Percentiles rank a stretch among this genome's conserved stretches.
Conservation (phyloP, 2,113 vertebrate genomes). For the Ceratotherium simum region DNA sequence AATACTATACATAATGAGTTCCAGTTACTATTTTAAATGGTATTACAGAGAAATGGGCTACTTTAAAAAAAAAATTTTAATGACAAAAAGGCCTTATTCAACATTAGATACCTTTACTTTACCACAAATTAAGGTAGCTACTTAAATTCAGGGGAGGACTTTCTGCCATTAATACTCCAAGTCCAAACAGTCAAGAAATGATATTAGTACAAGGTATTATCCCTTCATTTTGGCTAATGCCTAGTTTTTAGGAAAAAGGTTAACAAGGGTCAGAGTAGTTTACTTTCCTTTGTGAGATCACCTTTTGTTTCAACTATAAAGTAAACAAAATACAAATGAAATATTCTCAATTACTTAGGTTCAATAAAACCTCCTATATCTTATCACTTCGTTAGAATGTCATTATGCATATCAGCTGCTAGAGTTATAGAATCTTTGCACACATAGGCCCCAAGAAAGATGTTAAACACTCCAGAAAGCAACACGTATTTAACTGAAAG, state of each 20-base stretch:
- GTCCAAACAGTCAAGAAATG: constrained; percentile 1
- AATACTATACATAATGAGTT: constrained; percentile 7
- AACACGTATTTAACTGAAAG: background rate
- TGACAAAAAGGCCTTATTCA: background rate
- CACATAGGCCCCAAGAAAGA: background rate
- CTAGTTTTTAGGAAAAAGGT: constrained; percentile 21
- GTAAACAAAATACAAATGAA: background rate
- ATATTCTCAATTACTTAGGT: background rate
- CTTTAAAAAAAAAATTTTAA: background rate
- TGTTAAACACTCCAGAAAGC: background rate
- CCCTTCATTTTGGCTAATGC: background rate
- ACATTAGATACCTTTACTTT: background rate
- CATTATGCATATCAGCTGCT: background rate
- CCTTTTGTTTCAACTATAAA: background rate
- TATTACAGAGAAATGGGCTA: constrained; percentile 8
- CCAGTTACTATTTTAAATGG: background rate
- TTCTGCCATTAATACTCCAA: background rate
- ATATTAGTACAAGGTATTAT: background rate
- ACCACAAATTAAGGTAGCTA: constrained; percentile 9
- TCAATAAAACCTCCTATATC: background rate
- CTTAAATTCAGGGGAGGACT: background rate
- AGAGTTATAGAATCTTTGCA: background rate
- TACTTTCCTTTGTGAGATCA: background rate
- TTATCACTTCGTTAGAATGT: background rate
- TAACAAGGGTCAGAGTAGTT: background rate